A percentile compares a stretch with the other conserved stretches of the same genome.
These are phyloP conservation scores for Tholera decimalis DNA, from an alignment of 2,888 invertebrate genomes.

Conservation along the genomic window DNA sequence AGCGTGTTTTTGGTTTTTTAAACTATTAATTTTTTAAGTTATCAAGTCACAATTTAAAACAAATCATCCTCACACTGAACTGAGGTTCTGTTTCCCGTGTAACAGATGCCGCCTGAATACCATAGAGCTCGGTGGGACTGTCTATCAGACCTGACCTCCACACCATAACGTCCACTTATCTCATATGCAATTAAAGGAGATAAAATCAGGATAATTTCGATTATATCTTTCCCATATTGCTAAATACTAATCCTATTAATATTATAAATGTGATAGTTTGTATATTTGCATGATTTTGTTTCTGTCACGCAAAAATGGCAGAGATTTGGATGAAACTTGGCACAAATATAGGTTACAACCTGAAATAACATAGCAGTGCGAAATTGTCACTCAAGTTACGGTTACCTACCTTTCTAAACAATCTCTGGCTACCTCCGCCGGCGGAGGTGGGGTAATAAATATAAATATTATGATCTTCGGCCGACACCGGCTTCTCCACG, in stretches of 20 bases:
- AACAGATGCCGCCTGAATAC: not conserved
- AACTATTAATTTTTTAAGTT: not conserved
- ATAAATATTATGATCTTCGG: conserved; percentile 99
- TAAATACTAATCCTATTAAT: no score
- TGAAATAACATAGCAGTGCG: no score
- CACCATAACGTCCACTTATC: no score
- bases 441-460: conserved; percentile 99
- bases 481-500: conserved; percentile 99
- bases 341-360: no score
- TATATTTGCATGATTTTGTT: no score
- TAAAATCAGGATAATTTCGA: not conserved
- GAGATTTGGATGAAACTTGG: no score
- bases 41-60: not conserved
- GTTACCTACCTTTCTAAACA: conserved; percentile 97
- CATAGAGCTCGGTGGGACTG: not conserved
- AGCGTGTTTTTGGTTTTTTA: no score
- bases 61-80: not conserved
- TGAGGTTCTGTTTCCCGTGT: not conserved
- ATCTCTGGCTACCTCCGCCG: conserved; percentile 98
- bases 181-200: not conserved
- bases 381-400: no score
- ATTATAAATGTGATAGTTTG: no score
- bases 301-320: no score
- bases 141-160: not conserved
- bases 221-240: no score